Evolutionary conservation across 2,888 invertebrate species (phyloP), one percentile per base, ranked within the genome.

Genomic region (Catocala sponsa): DNA sequence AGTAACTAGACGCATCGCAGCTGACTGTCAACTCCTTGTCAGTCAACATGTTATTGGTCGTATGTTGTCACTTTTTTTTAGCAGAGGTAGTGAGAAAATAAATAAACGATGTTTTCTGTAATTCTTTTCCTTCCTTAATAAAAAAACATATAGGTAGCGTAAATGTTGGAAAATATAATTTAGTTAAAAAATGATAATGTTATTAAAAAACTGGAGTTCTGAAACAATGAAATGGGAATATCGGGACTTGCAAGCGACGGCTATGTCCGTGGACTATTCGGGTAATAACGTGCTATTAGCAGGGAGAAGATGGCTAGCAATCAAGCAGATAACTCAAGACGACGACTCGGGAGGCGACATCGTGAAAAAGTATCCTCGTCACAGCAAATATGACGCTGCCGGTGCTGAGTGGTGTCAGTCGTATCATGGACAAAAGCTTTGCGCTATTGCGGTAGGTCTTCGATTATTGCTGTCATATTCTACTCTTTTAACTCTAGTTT

Each of bases 371-470:
- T 97, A 98, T 82, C 96, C 97, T 35, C 95, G 98, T 15, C 97
- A 98, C 82, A 98, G 98, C 84, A 98, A 99, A 93, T 98, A 98
- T 90, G 98, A 99, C 87, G 98, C 98, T 0, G 97, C 97, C 5
- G 97, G 98, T 11, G 98, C 98, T 0, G 98, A 98, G 91, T 99
- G 98, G 97, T 98, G 98, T 85, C 98, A 98, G 55, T 97, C 97
- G 46, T 94, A 96, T 57, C 95, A 96, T 55, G 96, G 97, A 60
- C 96, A 96, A 83, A 97, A 97, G 81, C 94, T 97, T 38, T 98
- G 98, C 90, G 98, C 98, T 50, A 97, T 98, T 79, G 98, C 98
- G 66, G 98, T 98, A 91, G 79, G 83, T 83, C 70, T 15, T 43
- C 10, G 5, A 32, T 42, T 25, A 2, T 25, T 4, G 25, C 25